Evolutionary conservation across 2,113 vertebrate genomes (phyloP), one percentile per base, ranked within the genome.

Genomic region (Columba livia): DNA sequence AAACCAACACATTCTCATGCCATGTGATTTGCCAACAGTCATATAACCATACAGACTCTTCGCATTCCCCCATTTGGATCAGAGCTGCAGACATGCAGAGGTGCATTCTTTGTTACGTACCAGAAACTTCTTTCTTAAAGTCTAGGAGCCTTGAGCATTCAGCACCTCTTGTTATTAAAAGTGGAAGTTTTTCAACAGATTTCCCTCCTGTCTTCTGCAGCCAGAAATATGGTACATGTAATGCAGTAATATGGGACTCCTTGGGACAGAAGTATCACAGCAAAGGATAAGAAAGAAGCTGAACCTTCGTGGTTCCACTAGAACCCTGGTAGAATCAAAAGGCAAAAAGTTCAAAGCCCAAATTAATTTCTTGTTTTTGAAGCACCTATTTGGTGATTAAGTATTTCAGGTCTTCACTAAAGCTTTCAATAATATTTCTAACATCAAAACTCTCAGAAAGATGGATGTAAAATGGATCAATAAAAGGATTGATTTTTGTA

Each of bases 391-490:
- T 64, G 13, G 10, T 79, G 69, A 85, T 69, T 81, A 82, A 86
- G 80, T 19, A 71, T 85, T 91, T 85, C 29, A 61, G 29, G 29
- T 88, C 34, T 94, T 89, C 70, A n/a, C 26, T 81, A 56, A 89
- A 94, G 34, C 31, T 79, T 74, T 85, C 15, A 1, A 57, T 54
- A 71, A 53, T 72, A 82, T 38, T 53, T 85, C 65, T 82, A 85
- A 67, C 14, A 60, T 40, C 38, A 85, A 67, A 86, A 74, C 25
- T 67, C 69, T 82, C 70, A 42, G 70, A 95, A 82, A 88, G 61
- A 65, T 25, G 29, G 50, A 61, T 79, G 58, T 60, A 42, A 64
- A 72, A 69, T 42, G 70, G 75, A 91, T 75, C 70, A 93, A 17
- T 72, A 72, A 67, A 14, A 82, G 29, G 38, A 75, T 67, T 57